These are phyloP conservation scores for Chloroclysta siterata DNA, from an alignment of 2,888 invertebrate species.

Conservation along the genomic window DNA sequence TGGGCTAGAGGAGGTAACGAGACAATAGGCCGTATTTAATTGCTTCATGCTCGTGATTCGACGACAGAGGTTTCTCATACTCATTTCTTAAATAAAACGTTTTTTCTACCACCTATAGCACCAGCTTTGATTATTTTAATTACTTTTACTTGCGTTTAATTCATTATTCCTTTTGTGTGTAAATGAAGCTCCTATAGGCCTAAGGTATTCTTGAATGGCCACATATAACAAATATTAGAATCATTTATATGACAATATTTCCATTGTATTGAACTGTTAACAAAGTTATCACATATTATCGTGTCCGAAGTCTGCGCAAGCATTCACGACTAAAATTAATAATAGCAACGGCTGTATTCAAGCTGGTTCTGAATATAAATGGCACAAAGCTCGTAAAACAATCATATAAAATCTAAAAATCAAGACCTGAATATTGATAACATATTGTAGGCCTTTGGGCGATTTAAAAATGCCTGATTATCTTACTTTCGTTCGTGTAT, in stretches of 20 bases:
- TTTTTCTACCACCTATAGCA: neutral
- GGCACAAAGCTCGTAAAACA: constrained; percentile 34
- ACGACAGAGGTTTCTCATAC: neutral
- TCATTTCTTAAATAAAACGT: neutral
- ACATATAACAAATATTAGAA: constrained; percentile 30
- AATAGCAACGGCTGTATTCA: constrained; percentile 41
- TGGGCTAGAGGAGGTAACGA: constrained; percentile 6
- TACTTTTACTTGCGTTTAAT: neutral
- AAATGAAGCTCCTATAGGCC: constrained; percentile 7
- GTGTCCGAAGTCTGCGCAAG: constrained; percentile 42
- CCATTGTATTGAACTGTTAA: constrained; percentile 51
- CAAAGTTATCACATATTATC: constrained; percentile 57
- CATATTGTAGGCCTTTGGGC: no score
- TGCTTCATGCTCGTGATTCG: constrained; percentile 3
- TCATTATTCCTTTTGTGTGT: neutral
- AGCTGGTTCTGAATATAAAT: constrained; percentile 50
- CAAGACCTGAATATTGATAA: no score
- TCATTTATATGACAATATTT: constrained; percentile 54
- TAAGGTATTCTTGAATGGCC: constrained; percentile 16
- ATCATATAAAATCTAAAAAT: neutral
- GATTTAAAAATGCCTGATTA: neutral
- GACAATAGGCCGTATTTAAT: constrained; percentile 22
- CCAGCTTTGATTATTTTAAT: no score
- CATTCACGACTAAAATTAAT: constrained; percentile 52
- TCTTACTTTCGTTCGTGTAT: no score